Evolutionary conservation across 2,888 invertebrate species (phyloP).

Genomic region (Sepioteuthis lessoniana): DNA sequence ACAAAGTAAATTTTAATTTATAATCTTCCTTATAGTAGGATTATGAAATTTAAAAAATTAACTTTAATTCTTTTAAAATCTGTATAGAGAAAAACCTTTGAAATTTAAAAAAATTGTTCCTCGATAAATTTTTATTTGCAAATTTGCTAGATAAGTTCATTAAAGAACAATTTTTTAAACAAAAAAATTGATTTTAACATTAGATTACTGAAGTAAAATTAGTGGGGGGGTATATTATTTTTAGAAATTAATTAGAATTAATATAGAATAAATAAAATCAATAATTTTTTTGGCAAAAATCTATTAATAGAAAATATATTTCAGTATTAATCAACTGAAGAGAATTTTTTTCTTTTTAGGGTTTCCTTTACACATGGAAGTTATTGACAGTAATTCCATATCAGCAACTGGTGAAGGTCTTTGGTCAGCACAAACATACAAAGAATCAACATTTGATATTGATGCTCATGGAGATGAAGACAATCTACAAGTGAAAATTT

Average conservation of each 20-base stretch:
- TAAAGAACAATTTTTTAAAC: no score
- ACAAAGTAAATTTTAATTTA: no score
- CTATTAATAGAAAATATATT: neutral
- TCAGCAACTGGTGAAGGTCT: conserved; percentile 75
- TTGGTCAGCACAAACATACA: conserved; percentile 75
- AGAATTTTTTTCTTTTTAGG: conserved; percentile 55
- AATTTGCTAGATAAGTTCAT: no score
- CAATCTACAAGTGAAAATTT: conserved; percentile 77
- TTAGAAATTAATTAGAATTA: neutral
- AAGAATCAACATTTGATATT: conserved; percentile 76
- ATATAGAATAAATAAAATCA: neutral
- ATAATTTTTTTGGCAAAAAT: neutral
- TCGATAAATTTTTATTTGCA: neutral
- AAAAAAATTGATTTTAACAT: no score
- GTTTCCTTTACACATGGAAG: conserved; percentile 61
- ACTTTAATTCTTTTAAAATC: no score
- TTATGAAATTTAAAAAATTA: no score
- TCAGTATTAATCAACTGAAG: neutral
- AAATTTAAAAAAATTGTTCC: neutral
- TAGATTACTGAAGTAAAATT: no score
- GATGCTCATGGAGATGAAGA: conserved; percentile 76
- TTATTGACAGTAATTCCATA: conserved; percentile 64
- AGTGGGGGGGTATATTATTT: neutral
- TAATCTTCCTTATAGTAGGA: no score
- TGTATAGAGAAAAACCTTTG: no score